A percentile compares a stretch with the other conserved stretches of the same genome.
Evolutionary conservation across 2,888 invertebrate genomes (phyloP).

Genomic region (Sipha maydis): DNA sequence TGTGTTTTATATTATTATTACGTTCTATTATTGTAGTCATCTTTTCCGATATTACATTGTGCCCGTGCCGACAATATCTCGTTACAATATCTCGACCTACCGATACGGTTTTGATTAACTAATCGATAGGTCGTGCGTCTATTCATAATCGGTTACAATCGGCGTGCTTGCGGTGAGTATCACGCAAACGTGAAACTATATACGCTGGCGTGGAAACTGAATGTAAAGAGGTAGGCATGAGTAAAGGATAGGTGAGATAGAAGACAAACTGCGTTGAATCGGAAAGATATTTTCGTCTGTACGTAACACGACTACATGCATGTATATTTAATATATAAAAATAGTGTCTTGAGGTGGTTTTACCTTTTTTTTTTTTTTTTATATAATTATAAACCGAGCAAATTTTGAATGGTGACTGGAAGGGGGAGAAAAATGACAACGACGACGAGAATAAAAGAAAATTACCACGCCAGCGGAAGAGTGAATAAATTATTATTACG

Average conservation of each 20-base stretch:
- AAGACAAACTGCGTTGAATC: neutral
- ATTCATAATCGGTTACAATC: too few species aligned
- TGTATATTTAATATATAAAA: neutral
- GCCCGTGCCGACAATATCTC: too few species aligned
- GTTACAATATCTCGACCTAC: too few species aligned
- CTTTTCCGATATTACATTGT: too few species aligned
- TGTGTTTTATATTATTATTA: too few species aligned
- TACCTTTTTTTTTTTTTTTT: neutral
- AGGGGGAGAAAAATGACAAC: neutral
- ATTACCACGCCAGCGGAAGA: neutral
- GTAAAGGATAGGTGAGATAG: neutral
- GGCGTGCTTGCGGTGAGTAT: too few species aligned
- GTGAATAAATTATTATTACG: constrained; percentile 18
- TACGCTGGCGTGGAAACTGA: too few species aligned
- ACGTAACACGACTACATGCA: neutral
- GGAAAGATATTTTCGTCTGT: neutral
- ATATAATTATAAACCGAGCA: neutral
- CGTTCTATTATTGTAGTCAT: too few species aligned
- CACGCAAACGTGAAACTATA: too few species aligned
- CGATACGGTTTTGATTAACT: too few species aligned
- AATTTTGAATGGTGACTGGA: neutral
- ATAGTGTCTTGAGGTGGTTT: neutral
- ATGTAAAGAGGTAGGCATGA: too few species aligned
- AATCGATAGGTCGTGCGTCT: too few species aligned
- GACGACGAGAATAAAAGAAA: neutral